phyloP scores from a whole-genome alignment of 2,888 invertebrate genomes.

The Andrena dorsata region DNA sequence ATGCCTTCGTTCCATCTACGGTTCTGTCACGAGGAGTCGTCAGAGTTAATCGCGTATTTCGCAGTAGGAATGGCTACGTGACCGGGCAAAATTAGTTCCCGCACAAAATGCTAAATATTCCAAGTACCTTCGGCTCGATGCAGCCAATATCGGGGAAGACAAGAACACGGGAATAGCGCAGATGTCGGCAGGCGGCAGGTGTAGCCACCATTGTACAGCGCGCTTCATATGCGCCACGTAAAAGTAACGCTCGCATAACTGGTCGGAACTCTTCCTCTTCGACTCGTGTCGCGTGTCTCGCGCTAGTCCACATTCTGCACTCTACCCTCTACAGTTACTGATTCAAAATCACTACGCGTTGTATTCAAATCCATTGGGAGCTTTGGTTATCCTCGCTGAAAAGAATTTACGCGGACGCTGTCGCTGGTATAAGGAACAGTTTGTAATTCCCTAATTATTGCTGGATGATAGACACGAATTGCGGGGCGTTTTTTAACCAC shows the following conservation, averaged over 20 bases:
- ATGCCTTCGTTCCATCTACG: background rate
- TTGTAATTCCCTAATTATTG: conserved; percentile 29
- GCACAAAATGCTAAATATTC: conserved; percentile 67
- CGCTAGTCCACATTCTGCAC: background rate
- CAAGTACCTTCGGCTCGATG: conserved; percentile 34
- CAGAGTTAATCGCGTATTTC: conserved; percentile 53
- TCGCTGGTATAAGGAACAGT: background rate
- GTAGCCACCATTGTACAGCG: conserved; percentile 43
- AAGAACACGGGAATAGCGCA: conserved; percentile 52
- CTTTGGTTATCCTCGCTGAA: background rate
- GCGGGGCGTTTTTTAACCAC: background rate
- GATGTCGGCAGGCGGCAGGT: conserved; percentile 65
- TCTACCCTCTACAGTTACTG: background rate
- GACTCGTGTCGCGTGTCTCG: background rate
- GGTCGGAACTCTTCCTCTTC: conserved; percentile 22
- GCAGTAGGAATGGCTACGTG: conserved; percentile 31
- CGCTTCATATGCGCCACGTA: conserved; percentile 45
- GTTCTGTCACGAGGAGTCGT: conserved; percentile 14
- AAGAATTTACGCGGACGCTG: background rate
- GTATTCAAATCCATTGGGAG: background rate
- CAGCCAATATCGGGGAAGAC: conserved; percentile 63
- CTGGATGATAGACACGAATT: conserved; percentile 21
- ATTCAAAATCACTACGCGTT: too few relatives aligned
- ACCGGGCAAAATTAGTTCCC: conserved; percentile 58
- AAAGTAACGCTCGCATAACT: conserved; percentile 25